A percentile compares a stretch with the other conserved stretches of the same genome.
phyloP scores from a whole-genome alignment of 2,888 invertebrate genomes.

The Lucinisca nassula region DNA sequence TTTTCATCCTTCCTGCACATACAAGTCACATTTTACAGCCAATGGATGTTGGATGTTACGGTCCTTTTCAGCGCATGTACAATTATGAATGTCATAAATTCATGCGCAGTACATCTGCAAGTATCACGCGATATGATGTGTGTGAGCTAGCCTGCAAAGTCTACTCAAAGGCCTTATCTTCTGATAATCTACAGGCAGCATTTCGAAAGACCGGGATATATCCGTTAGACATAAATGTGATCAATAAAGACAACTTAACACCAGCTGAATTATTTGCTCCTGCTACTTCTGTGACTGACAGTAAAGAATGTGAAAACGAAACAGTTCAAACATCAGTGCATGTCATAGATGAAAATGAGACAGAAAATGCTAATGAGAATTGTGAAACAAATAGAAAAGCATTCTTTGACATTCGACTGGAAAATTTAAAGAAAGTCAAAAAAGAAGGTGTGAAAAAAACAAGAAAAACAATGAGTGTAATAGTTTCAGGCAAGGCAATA shows the following conservation, averaged over 20 bases:
- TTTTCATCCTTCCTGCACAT: constrained; percentile 37
- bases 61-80: constrained; percentile 33
- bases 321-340: background rate
- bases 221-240: background rate
- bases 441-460: background rate
- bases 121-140: constrained; percentile 10
- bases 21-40: constrained; percentile 35
- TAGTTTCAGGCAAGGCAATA: background rate
- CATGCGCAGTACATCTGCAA: background rate
- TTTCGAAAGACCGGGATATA: constrained; percentile 22
- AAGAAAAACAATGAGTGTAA: background rate
- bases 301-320: background rate
- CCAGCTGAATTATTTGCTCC: background rate
- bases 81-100: constrained; percentile 15
- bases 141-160: constrained; percentile 29
- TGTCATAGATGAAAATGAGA: background rate
- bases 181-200: constrained; percentile 28
- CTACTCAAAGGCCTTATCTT: background rate
- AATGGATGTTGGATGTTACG: constrained; percentile 22
- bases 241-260: constrained; percentile 8
- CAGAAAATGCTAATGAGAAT: background rate
- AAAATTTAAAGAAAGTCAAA: background rate
- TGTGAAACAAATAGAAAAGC: background rate
- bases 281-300: background rate
- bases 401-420: background rate